A percentile compares a stretch with the other conserved stretches of the same genome.
Evolutionary conservation across 1,140 invertebrate species (phyloP).

Genomic region (Cheumatopsyche charites): DNA sequence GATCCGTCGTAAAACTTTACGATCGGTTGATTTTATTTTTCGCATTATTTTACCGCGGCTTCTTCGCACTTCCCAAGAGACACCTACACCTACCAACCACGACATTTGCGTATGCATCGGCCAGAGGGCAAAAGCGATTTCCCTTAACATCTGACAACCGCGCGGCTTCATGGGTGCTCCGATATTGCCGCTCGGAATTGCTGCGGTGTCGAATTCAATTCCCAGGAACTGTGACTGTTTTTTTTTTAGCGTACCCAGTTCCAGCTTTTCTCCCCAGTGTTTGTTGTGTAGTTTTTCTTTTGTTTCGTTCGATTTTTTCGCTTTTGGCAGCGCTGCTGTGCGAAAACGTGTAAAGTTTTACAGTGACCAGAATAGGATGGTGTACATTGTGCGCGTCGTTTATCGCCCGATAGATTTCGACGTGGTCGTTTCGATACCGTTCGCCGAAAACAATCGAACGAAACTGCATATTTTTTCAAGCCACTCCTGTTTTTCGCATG

Average conservation of each 20-base stretch:
- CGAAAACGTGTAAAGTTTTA: constrained; percentile 40
- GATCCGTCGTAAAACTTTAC: constrained; percentile 5
- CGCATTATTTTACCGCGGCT: neutral
- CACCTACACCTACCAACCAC: neutral
- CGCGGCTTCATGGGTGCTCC: constrained; percentile 27
- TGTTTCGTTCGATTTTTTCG: neutral
- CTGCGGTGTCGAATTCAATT: constrained; percentile 42
- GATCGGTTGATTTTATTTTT: constrained; percentile 10
- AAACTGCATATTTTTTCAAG: constrained; percentile 5
- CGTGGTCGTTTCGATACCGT: constrained; percentile 1
- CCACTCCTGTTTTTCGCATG: too few species aligned
- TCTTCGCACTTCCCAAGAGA: too few species aligned
- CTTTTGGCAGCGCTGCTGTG: neutral
- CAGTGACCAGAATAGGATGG: constrained; percentile 35
- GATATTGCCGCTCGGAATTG: constrained; percentile 32
- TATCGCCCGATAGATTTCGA: constrained; percentile 34
- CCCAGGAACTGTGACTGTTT: constrained; percentile 17
- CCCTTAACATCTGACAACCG: constrained; percentile 33
- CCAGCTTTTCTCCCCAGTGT: neutral
- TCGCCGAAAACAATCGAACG: neutral
- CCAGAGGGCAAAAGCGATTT: constrained; percentile 20
- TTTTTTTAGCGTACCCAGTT: neutral
- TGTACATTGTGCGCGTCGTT: constrained; percentile 26
- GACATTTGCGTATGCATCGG: constrained; percentile 15
- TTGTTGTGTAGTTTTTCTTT: constrained; percentile 25